Conservation (phyloP, 2,797 vertebrate species). For the Pempheris klunzingeri region DNA sequence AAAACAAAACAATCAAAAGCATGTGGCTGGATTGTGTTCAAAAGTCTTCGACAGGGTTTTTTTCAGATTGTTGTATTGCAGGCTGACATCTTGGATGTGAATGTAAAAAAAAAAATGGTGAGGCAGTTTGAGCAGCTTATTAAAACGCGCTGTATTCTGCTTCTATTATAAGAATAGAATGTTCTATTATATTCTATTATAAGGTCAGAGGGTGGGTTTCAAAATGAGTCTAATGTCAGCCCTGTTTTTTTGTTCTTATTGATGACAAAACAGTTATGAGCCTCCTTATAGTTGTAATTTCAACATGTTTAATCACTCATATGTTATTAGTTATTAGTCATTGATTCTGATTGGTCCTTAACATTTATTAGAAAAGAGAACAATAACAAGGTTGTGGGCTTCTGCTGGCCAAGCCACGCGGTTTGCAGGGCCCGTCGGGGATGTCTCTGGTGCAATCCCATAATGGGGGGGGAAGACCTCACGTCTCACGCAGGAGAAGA, state of each 20-base stretch:
- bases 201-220: too few relatives aligned
- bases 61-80: not conserved
- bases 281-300: not conserved
- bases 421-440: slow-evolving; percentile 25
- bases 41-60: not conserved
- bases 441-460: slow-evolving; percentile 52
- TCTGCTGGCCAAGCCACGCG: not conserved
- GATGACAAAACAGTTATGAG: not conserved
- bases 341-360: slow-evolving; percentile 12
- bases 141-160: slow-evolving; percentile 7
- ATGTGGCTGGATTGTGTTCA: not conserved
- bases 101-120: slow-evolving; percentile 7
- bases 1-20: not conserved
- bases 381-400: not conserved
- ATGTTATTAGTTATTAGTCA: slow-evolving; percentile 2
- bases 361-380: not conserved
- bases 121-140: slow-evolving; percentile 14
- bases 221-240: not conserved
- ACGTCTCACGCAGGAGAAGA: slow-evolving; percentile 56
- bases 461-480: slow-evolving; percentile 58
- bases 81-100: not conserved
- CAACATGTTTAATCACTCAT: not conserved
- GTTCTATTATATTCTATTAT: too few relatives aligned
- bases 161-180: too few relatives aligned
- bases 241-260: not conserved